Evolutionary conservation across 2,113 vertebrate genomes (phyloP).

Genomic region (Brachypodius melanocephalos): DNA sequence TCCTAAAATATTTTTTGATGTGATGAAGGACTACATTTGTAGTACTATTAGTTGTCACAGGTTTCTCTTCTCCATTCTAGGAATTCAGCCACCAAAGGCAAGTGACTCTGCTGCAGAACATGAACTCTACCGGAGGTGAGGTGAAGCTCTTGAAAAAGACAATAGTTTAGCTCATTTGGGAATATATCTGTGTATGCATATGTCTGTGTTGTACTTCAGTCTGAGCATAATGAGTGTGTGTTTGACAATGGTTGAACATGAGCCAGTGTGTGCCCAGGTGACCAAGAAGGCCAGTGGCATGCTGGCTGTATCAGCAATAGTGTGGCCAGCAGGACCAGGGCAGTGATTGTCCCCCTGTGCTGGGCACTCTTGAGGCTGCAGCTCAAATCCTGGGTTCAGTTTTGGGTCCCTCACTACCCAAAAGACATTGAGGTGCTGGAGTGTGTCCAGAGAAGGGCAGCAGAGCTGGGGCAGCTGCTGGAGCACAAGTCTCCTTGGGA

Average conservation of each 20-base stretch:
- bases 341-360: not conserved
- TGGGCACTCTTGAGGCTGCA: not conserved
- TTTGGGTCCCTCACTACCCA: not conserved
- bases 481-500: not conserved
- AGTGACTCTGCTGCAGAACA: constrained; percentile 68
- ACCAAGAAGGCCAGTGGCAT: not conserved
- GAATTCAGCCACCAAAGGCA: not conserved
- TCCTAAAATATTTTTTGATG: not conserved
- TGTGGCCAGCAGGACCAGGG: not conserved
- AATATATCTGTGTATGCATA: not conserved
- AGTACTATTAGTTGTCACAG: not conserved
- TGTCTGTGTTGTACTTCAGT: not conserved
- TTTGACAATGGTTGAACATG: not conserved
- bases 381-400: not conserved
- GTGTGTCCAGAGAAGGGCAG: not conserved
- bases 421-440: not conserved
- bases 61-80: constrained; percentile 28
- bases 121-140: constrained; percentile 84
- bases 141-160: not conserved
- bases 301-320: not conserved
- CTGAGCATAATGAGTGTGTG: not conserved
- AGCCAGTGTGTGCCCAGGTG: not conserved
- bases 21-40: not conserved
- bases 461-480: not conserved
- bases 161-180: not conserved